Evolutionary conservation across 2,113 vertebrate species (phyloP), one percentile per base, ranked within the genome.

Genomic region (Aramus guarauna): DNA sequence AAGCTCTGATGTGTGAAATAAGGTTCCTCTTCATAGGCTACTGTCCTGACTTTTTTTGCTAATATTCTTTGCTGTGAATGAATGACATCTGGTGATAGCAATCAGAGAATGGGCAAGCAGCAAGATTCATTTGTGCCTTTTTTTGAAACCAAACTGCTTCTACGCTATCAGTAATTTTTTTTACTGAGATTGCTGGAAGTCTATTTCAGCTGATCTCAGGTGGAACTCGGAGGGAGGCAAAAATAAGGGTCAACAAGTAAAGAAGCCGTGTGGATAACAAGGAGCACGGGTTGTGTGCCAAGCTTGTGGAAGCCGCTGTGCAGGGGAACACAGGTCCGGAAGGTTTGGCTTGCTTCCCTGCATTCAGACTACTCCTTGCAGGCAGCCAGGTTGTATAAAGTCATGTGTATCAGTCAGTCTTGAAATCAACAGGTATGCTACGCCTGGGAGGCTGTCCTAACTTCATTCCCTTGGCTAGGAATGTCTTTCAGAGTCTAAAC

Each of bases 1-100:
- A 87, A 52, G 63, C 43, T 97, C 43, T 96, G 80, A 83, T 90
- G 77, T 97, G 59, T 94, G 92, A 94, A 96, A 92, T 88, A 91
- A 73, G 63, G 47, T 79, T 95, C 74, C 20, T 92, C 58, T 76
- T 89, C n/a, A 11, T 52, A 90, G 15, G 56, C 37, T 76, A 14
- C 37, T 3, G 0, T 83, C n/a, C 47, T 79, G 66, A 67, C 14
- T 69, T 63, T 26, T 91, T 91, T 63, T 72, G n/a, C 30, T 88
- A 60, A 83, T 85, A 68, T 55, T 83, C 36, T 34, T 80, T 76
- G 47, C 34, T 81, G 41, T 29, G 21, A 92, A 45, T 66, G 48
- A 89, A 62, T 82, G 85, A 69, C 15, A 32, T n/a, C 72, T 88
- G n/a, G 34, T 71, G 69, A 59, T 8, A 43, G 30, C 47, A 91